Conservation (phyloP, 2,113 vertebrate species). For the Otocyon megalotis region DNA sequence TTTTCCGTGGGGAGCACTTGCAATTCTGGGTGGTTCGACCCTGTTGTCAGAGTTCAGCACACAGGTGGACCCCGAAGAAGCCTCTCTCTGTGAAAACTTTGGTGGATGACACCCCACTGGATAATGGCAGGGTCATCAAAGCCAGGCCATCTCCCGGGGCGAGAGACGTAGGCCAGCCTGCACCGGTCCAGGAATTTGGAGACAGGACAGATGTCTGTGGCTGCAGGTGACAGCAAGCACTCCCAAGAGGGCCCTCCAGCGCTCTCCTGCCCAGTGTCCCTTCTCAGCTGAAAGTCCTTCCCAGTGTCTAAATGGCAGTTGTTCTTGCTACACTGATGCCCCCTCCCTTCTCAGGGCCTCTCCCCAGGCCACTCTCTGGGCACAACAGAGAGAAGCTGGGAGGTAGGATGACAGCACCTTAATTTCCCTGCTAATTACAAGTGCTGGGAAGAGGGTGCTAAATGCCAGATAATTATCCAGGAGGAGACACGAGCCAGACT, state of each 20-base stretch:
- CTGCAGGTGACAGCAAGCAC: not conserved
- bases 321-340: not conserved
- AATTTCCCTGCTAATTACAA: conserved; percentile 78
- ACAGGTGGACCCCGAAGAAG: not conserved
- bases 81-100: not conserved
- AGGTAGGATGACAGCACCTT: conserved; percentile 75
- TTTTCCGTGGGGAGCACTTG: not conserved
- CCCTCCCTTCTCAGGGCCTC: not conserved
- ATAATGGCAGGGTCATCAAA: not conserved
- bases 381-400: conserved; percentile 58
- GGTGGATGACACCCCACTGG: not conserved
- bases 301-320: not conserved
- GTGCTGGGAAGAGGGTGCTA: conserved; percentile 72
- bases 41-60: not conserved
- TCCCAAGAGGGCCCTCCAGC: not conserved
- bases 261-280: not conserved
- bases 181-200: not conserved
- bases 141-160: not conserved
- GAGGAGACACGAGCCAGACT: conserved; percentile 74
- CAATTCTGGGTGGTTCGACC: not conserved
- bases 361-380: conserved; percentile 51
- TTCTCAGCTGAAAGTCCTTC: not conserved
- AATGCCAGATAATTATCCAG: conserved; percentile 76
- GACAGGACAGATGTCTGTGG: not conserved
- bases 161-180: not conserved